Conservation (phyloP, 23 tunicate genomes). For the Phallusia fumigata region DNA sequence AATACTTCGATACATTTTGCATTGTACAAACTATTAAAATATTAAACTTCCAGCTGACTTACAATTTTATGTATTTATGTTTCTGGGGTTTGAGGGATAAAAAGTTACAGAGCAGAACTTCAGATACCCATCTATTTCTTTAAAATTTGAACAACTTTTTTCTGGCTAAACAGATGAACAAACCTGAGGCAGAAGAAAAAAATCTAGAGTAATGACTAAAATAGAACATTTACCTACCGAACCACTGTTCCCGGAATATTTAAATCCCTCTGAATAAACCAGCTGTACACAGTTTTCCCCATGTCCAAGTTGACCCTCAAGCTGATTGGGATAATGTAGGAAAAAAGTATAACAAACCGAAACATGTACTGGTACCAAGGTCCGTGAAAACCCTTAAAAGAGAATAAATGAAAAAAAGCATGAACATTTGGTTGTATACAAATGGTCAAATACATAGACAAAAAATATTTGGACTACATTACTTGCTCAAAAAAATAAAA, state of each 20-base stretch:
- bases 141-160: too few relatives aligned
- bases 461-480: neutral
- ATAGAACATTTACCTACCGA: slow-evolving; percentile 44
- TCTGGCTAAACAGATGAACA: too few relatives aligned
- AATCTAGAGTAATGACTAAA: too few relatives aligned
- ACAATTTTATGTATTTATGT: too few relatives aligned
- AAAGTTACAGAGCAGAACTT: too few relatives aligned
- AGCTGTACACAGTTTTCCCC: slow-evolving; percentile 93
- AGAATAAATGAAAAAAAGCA: neutral
- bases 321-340: slow-evolving; percentile 91
- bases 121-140: too few relatives aligned
- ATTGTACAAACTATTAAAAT: too few relatives aligned
- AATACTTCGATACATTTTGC: too few relatives aligned
- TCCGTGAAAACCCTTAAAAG: slow-evolving; percentile 87
- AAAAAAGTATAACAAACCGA: slow-evolving; percentile 84
- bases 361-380: slow-evolving; percentile 94
- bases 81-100: too few relatives aligned
- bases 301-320: slow-evolving; percentile 88
- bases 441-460: neutral
- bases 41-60: too few relatives aligned
- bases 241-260: slow-evolving; percentile 76
- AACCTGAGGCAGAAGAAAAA: too few relatives aligned
- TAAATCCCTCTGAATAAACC: slow-evolving; percentile 82
- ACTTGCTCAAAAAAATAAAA: too few relatives aligned
- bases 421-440: neutral